Percentiles rank a stretch among this genome's conserved stretches.
phyloP scores from a whole-genome alignment of 2,113 vertebrate species.

The Eptatretus burgeri region DNA sequence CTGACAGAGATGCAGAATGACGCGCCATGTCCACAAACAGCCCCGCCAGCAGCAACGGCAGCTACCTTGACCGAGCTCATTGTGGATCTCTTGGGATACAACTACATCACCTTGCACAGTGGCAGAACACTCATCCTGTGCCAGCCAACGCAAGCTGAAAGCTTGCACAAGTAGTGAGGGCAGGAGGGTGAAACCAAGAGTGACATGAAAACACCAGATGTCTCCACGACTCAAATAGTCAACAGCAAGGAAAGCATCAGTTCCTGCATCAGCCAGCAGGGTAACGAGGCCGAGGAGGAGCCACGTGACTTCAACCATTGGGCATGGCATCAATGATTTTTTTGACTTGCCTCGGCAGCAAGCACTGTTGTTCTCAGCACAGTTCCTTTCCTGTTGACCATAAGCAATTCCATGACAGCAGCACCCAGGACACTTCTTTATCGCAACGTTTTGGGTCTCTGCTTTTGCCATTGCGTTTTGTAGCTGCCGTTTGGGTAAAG shows the following conservation, averaged over 20 bases:
- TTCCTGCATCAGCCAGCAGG: not conserved
- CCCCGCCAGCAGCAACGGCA: too few species aligned
- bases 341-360: not conserved
- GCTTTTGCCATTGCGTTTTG: not conserved
- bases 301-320: not conserved
- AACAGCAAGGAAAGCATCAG: constrained; percentile 1
- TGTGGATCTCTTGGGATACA: too few species aligned
- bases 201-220: constrained; percentile 1
- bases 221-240: not conserved
- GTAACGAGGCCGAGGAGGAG: not conserved
- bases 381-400: not conserved
- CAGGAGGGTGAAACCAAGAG: not conserved
- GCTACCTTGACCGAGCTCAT: too few species aligned
- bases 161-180: constrained; percentile 5
- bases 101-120: too few species aligned
- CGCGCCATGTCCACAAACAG: too few species aligned
- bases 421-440: not conserved
- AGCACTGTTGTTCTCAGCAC: not conserved
- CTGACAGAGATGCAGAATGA: too few species aligned
- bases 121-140: not conserved
- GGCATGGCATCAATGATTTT: not conserved
- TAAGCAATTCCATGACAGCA: not conserved
- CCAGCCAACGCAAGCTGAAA: constrained; percentile 1
- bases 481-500: not conserved
- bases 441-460: not conserved